Evolutionary conservation across 1,140 invertebrate species (phyloP), one percentile per base, ranked within the genome.

Genomic region (Neodiprion fabricii): DNA sequence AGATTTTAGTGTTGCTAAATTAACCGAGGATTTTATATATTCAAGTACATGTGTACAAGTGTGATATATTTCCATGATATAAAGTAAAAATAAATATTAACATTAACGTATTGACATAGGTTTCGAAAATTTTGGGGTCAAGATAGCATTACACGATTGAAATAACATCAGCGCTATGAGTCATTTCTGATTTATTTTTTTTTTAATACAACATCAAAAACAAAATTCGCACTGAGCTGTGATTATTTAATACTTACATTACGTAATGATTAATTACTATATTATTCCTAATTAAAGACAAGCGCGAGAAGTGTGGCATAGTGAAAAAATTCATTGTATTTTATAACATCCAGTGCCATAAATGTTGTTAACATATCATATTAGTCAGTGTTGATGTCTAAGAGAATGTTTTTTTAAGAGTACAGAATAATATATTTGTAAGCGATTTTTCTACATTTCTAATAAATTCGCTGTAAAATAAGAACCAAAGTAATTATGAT

Each of bases 371-470:
- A 40, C 28, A 5, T 40, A 40, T 40, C 28, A 40, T 40, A 40
- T 40, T 40, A 14, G 53, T 61, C 11, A 61, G 53, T 17, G 11
- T 61, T 14, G 53, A 61, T 14, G 8, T 61, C 11, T 17, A 61
- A 17, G n/a, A 61, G 53, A 14, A 40, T 40, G 28, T 40, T 40
- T 40, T 40, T 40, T 40, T 40, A 40, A 40, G 28, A 40, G 28
- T 40, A 40, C 28, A 40, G 28, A 61, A 17, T 71, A 40, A 75
- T 9, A 69, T 72, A 75, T 40, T 70, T 48, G 48, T 72, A 72
- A 65, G 68, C 50, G 65, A 48, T 71, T 75, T 76, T 75, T 21
- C 70, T 28, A 70, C 40, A 49, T 72, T 72, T 78, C 71, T 73
- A 72, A 67, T 67, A 67, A 9, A 61, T 14, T 71, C 23, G 23